Evolutionary conservation across 2,888 invertebrate species (phyloP).

Genomic region (Agrochola lota): DNA sequence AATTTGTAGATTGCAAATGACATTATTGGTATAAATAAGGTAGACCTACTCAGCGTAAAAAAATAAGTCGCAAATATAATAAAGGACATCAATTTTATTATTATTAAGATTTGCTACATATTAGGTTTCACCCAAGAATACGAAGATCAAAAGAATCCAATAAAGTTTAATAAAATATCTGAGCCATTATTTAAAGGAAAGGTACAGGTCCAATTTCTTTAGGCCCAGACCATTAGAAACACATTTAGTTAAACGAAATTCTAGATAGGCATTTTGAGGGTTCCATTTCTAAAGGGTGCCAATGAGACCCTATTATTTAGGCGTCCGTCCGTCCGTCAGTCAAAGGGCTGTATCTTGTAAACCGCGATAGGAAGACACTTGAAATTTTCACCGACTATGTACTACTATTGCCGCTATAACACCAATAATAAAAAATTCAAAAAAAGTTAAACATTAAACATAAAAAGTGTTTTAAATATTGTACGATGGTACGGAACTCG

Average conservation of each 20-base stretch:
- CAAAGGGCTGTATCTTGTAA: background rate
- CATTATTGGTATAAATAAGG: background rate
- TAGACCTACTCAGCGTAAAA: background rate
- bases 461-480: no score
- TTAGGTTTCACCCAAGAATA: background rate
- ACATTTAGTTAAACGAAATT: slow-evolving; percentile 38
- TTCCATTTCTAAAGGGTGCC: background rate
- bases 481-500: background rate
- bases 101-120: slow-evolving; percentile 6
- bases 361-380: background rate
- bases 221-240: slow-evolving; percentile 25
- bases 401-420: background rate
- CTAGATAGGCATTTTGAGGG: background rate
- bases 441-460: no score
- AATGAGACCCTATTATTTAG: background rate
- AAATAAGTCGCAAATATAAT: background rate
- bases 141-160: slow-evolving; percentile 3
- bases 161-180: background rate
- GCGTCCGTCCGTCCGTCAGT: background rate
- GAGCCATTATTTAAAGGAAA: background rate
- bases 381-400: background rate
- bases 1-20: background rate
- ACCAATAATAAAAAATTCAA: no score
- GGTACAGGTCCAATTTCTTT: slow-evolving; percentile 18
- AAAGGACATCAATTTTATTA: background rate